Conservation (phyloP, 2,888 invertebrate species). For the Cetonia aurata region DNA sequence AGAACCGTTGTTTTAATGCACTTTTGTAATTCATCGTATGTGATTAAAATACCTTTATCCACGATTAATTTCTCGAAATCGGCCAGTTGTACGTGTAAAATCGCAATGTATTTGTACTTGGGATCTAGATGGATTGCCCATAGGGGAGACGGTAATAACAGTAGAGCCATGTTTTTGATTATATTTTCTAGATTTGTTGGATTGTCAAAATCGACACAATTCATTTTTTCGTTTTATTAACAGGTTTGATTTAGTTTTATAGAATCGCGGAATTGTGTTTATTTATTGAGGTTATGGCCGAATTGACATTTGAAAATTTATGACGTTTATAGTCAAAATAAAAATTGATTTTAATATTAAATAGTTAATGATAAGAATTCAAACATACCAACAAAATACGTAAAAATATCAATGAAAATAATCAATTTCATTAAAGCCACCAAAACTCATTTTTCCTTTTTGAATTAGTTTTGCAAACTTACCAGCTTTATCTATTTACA, state of each 20-base stretch:
- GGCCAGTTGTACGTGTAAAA: constrained; percentile 52
- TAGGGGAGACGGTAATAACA: constrained; percentile 55
- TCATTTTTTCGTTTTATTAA: constrained; percentile 3
- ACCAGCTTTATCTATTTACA: no score
- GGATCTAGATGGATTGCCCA: constrained; percentile 57
- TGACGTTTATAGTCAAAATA: no score
- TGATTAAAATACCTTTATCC: constrained; percentile 54
- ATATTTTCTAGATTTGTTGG: constrained; percentile 43
- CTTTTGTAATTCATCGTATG: constrained; percentile 45
- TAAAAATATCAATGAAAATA: no score
- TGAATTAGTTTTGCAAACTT: no score
- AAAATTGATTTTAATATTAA: no score
- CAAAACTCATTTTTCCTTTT: no score
- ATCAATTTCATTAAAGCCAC: no score
- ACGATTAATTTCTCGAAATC: constrained; percentile 49
- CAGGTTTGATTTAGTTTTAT: constrained; percentile 30
- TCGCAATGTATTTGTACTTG: constrained; percentile 52
- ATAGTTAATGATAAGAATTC: no score
- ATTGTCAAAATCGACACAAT: constrained; percentile 25
- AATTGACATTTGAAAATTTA: no score
- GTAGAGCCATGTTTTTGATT: constrained; percentile 51
- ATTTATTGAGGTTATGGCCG: no score
- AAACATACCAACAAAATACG: no score
- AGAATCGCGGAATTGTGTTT: no score
- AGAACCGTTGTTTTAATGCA: constrained; percentile 51